These are phyloP conservation scores for Eristalis arbustorum DNA, from an alignment of 2,888 invertebrate species.

Conservation along the genomic window DNA sequence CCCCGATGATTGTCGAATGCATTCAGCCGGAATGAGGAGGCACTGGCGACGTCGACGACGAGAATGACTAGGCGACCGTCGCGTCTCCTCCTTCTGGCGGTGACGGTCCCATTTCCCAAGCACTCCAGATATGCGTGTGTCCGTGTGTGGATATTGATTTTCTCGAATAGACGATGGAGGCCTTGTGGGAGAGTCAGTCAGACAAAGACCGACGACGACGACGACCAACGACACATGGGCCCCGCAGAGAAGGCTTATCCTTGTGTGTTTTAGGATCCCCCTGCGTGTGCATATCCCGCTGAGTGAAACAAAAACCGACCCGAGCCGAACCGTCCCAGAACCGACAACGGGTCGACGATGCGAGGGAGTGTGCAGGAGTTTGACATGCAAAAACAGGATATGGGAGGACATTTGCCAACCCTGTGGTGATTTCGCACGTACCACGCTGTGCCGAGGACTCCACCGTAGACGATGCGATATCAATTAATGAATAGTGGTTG, in stretches of 20 bases:
- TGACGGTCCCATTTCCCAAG: not conserved
- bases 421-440: slow-evolving; percentile 69
- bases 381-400: slow-evolving; percentile 59
- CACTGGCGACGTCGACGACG: slow-evolving; percentile 1
- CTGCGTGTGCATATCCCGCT: slow-evolving; percentile 47
- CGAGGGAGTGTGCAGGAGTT: slow-evolving; percentile 38
- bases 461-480: slow-evolving; percentile 75
- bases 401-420: slow-evolving; percentile 65
- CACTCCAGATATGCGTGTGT: slow-evolving; percentile 64
- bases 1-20: slow-evolving; percentile 65
- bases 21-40: slow-evolving; percentile 39
- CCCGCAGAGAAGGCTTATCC: slow-evolving; percentile 50
- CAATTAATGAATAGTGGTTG: slow-evolving; percentile 77
- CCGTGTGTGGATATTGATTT: slow-evolving; percentile 62
- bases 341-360: not conserved
- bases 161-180: slow-evolving; percentile 31
- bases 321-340: not conserved
- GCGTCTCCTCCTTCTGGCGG: not conserved
- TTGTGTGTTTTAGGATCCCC: slow-evolving; percentile 39
- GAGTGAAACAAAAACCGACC: slow-evolving; percentile 43
- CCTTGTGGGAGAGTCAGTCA: slow-evolving; percentile 25
- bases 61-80: not conserved
- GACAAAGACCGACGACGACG: not conserved
- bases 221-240: not conserved
- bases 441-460: slow-evolving; percentile 46